These are phyloP conservation scores for Tachysurus vachellii DNA, from an alignment of 2,113 vertebrate species.

Conservation along the genomic window DNA sequence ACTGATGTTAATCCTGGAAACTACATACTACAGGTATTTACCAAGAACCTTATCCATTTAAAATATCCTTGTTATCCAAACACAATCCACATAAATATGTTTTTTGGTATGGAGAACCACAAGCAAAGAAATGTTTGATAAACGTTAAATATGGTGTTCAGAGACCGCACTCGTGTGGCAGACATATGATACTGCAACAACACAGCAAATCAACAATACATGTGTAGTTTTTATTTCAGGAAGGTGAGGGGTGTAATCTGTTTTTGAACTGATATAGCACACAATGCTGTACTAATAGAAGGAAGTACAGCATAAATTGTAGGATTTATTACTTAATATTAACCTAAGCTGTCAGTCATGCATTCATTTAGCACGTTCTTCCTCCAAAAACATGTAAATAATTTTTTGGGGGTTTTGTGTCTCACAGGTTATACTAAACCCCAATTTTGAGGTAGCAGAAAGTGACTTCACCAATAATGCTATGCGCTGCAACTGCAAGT, in stretches of 20 bases:
- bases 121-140: not conserved
- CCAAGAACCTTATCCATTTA: not conserved
- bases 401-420: constrained; percentile 1
- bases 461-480: constrained; percentile 97
- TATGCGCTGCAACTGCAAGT: constrained; percentile 98
- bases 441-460: constrained; percentile 91
- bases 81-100: not conserved
- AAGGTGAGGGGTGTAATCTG: not conserved
- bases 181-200: constrained; percentile 18
- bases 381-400: not conserved
- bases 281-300: not conserved
- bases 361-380: not conserved
- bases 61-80: not conserved
- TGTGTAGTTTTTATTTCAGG: not conserved
- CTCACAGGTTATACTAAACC: constrained; percentile 89
- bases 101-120: not conserved
- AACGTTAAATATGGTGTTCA: not conserved
- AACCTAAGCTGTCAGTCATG: not conserved
- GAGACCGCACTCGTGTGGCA: constrained; percentile 34
- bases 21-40: constrained; percentile 91
- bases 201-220: not conserved
- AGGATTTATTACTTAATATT: not conserved
- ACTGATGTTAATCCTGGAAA: constrained; percentile 91
- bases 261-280: not conserved
- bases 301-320: not conserved